Base-by-base conservation (phyloP, 2,113 vertebrate genomes). In the Pseudopipra pipra region DNA sequence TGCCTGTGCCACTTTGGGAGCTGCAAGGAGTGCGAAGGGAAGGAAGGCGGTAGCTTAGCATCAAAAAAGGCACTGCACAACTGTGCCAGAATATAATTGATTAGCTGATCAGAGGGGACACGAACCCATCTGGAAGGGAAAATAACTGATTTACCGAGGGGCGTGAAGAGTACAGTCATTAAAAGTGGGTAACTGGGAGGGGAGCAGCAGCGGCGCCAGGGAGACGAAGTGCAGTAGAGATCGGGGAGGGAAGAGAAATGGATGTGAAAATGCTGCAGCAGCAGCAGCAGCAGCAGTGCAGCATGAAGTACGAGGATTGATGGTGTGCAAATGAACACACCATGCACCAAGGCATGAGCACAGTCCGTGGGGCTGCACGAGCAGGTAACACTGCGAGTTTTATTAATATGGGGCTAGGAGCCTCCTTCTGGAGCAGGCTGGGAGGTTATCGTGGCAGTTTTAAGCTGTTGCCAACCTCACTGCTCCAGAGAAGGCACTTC, bases 281-380 rank as follows among this genome's bases (percentile, higher is more conserved):
- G 67, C 46, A 58, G 89, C 46, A 58, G 89, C 12, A 58, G 78
- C 58, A 52, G 92, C 47, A 65, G 74, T 20, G 2, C 2, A 0
- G 44, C 62, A 54, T 11, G 18, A 65, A 56, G n/a, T 1, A 30
- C 3, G 3, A 66, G 82, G 44, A 92, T 67, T 0, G 0, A 67
- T 4, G 72, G 39, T 24, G 31, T 30, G 12, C 43, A 54, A 84
- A 51, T 0, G 1, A 84, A 37, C 51, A 27, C 1, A 1, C 8
- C 1, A 2, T 12, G 3, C 23, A 4, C 7, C 24, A 25, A 51
- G 63, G 58, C 0, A 1, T 18, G 22, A 5, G 5, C 47, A 47
- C 62, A 49, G 31, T 41, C 68, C 1, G 2, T 0, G 0, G 22
- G 54, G 49, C 35, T 1, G 0, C 5, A 28, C 0, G 3, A 85